These are phyloP conservation scores for Oreamnos americanus DNA, from an alignment of 2,113 vertebrate genomes.

Conservation along the genomic window DNA sequence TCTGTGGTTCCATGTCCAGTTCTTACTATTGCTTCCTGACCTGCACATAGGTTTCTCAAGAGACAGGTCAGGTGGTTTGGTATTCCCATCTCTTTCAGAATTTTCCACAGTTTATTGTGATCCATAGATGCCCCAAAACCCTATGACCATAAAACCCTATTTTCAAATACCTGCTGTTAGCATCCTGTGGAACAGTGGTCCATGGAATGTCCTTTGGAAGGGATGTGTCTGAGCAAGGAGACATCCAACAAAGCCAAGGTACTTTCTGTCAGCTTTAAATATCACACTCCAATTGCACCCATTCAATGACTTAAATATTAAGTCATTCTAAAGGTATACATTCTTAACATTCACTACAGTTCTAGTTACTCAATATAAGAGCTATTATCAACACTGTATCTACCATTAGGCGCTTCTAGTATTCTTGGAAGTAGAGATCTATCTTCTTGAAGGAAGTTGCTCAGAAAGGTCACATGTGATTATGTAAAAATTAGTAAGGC, in stretches of 20 bases:
- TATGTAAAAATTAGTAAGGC: conserved; percentile 33
- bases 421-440: conserved; percentile 10
- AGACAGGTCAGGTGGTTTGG: too few relatives aligned
- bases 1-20: too few relatives aligned
- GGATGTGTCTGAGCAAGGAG: neutral
- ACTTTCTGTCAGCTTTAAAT: neutral
- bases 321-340: neutral
- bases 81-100: too few relatives aligned
- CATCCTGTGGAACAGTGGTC: neutral
- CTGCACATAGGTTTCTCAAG: too few relatives aligned
- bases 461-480: neutral
- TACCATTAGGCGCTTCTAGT: neutral
- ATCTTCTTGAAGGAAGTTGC: neutral
- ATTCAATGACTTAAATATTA: neutral
- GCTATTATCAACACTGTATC: neutral
- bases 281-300: neutral
- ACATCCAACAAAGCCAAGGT: neutral
- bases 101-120: too few relatives aligned
- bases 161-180: neutral
- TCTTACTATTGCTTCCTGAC: too few relatives aligned
- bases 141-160: neutral
- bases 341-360: neutral
- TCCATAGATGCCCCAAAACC: neutral
- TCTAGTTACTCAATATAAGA: neutral
- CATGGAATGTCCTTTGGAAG: neutral